Conservation (phyloP, 2,888 invertebrate genomes). For the Plebejus melissa region DNA sequence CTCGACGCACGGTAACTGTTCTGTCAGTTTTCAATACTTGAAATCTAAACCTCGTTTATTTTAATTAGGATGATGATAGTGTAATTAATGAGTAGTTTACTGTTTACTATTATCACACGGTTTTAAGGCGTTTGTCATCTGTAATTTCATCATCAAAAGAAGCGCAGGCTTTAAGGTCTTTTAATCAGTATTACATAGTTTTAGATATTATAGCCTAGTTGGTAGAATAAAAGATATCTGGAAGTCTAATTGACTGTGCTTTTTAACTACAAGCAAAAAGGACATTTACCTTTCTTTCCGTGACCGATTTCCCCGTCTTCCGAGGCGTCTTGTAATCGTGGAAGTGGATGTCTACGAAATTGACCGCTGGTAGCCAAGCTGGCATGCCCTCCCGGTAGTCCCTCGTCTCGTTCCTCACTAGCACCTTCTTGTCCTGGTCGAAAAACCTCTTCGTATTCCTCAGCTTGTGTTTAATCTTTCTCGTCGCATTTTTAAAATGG, state of each 20-base stretch:
- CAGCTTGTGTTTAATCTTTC: conserved; percentile 60
- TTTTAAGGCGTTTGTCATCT: no score
- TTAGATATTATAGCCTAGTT: no score
- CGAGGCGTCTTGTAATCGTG: conserved; percentile 51
- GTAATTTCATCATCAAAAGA: no score
- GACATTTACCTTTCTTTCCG: conserved; percentile 62
- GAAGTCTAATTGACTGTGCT: no score
- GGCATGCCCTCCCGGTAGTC: conserved; percentile 65
- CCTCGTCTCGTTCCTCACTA: conserved; percentile 51
- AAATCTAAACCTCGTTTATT: conserved; percentile 12
- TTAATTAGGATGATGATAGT: background rate
- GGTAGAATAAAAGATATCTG: no score
- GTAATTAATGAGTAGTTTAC: background rate
- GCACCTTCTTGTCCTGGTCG: conserved; percentile 51
- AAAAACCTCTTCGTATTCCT: conserved; percentile 60
- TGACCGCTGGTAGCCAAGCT: conserved; percentile 64
- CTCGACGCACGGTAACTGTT: conserved; percentile 63
- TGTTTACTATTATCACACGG: no score
- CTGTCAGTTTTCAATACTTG: conserved; percentile 49
- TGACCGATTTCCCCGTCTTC: conserved; percentile 49
- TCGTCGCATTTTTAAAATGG: conserved; percentile 56
- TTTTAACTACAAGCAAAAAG: background rate
- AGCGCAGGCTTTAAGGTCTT: no score
- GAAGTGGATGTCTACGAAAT: conserved; percentile 66
- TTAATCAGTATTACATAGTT: no score